Evolutionary conservation across 1,140 invertebrate genomes (phyloP).

Genomic region (Metopolophium dirhodum): DNA sequence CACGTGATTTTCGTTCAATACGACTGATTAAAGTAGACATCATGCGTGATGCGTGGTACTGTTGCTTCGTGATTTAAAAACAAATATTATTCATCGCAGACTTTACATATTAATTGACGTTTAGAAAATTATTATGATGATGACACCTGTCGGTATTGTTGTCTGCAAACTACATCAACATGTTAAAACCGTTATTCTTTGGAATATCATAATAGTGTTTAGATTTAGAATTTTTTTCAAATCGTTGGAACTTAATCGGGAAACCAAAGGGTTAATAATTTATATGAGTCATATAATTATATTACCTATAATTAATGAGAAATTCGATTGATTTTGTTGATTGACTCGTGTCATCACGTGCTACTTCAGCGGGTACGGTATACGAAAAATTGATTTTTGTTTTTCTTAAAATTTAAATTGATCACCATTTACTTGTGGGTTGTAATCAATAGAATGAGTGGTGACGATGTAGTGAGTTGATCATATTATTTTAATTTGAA

Average conservation of each 20-base stretch:
- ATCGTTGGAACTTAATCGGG: background rate
- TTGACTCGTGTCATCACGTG: background rate
- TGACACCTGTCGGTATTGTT: no score
- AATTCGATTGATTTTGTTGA: slow-evolving; percentile 20
- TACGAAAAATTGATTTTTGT: background rate
- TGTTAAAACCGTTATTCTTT: background rate
- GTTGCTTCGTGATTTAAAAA: no score
- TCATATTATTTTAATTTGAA: background rate
- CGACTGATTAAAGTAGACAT: background rate
- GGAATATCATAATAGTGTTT: background rate
- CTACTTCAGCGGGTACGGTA: background rate
- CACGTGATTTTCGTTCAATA: background rate
- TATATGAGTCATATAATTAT: background rate
- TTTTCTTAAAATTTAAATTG: background rate
- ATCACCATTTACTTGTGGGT: no score
- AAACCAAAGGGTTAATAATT: background rate
- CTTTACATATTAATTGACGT: no score
- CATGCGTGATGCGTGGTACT: no score
- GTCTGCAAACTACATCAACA: background rate
- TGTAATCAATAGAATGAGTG: background rate
- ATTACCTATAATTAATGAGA: background rate
- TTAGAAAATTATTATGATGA: no score
- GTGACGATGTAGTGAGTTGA: background rate
- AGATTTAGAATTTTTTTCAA: background rate
- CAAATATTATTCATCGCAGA: no score